phyloP scores from a whole-genome alignment of 2,113 vertebrate species.

The Cynopterus brachyotis region DNA sequence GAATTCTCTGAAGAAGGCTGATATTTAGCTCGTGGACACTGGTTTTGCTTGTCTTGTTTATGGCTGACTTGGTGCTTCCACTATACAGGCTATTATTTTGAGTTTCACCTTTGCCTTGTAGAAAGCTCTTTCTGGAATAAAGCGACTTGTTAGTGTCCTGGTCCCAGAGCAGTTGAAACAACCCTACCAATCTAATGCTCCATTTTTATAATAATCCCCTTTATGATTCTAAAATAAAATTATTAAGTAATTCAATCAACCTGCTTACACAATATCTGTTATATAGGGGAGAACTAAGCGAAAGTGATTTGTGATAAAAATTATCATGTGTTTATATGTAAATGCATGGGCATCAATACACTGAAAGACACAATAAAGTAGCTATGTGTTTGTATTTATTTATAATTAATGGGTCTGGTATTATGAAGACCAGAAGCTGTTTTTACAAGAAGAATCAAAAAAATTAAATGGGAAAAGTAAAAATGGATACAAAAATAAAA shows the following conservation, averaged over 20 bases:
- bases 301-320: conserved; percentile 37
- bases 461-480: not conserved
- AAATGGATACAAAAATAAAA: not conserved
- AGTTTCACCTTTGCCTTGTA: not conserved
- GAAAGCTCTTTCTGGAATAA: not conserved
- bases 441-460: not conserved
- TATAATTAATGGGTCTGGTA: not conserved
- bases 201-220: not conserved
- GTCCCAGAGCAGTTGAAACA: not conserved
- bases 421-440: not conserved
- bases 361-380: not conserved
- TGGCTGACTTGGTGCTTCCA: not conserved
- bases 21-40: not conserved
- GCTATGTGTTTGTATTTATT: not conserved
- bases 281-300: not conserved
- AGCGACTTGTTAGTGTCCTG: not conserved
- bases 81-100: not conserved
- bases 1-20: not conserved
- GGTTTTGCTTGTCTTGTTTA: not conserved
- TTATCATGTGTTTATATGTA: not conserved
- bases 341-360: not conserved
- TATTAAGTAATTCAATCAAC: not conserved
- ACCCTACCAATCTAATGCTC: not conserved
- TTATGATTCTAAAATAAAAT: conserved; percentile 22
- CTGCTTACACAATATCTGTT: not conserved